Conservation (phyloP, 2,797 vertebrate genomes). For the Channallabes apus region DNA sequence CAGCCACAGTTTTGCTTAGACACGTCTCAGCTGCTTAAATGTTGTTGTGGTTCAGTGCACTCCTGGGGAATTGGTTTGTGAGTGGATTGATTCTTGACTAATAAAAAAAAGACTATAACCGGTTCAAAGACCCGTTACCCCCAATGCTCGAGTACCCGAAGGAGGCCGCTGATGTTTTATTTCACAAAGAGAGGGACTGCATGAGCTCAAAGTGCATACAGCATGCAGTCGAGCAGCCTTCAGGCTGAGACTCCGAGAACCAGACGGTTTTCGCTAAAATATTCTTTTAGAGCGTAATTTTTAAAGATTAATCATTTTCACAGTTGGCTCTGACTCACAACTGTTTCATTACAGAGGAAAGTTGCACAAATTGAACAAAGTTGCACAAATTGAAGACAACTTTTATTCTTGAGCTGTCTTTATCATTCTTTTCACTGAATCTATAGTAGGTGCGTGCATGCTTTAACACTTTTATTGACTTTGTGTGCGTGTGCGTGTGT, state of each 20-base stretch:
- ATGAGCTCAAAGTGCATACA: slow-evolving; percentile 43
- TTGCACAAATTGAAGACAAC: not conserved
- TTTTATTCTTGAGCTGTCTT: not conserved
- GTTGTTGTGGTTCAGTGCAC: slow-evolving; percentile 30
- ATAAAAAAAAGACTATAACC: slow-evolving; percentile 57
- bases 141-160: slow-evolving; percentile 53
- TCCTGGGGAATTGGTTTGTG: slow-evolving; percentile 34
- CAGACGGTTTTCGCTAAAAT: not conserved
- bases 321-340: not conserved
- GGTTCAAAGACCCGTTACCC: slow-evolving; percentile 57
- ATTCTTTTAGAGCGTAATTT: slow-evolving; percentile 14
- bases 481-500: too few relatives aligned
- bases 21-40: slow-evolving; percentile 44
- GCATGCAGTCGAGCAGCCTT: slow-evolving; percentile 31
- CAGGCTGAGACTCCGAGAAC: not conserved
- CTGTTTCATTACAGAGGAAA: not conserved
- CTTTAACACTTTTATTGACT: not conserved
- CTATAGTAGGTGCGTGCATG: not conserved
- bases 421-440: not conserved
- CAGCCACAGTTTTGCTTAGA: slow-evolving; percentile 8
- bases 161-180: slow-evolving; percentile 63
- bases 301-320: not conserved
- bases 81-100: slow-evolving; percentile 56
- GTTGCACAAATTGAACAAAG: too few relatives aligned
- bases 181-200: slow-evolving; percentile 45